Evolutionary conservation across 2,113 vertebrate genomes (phyloP).

Genomic region (Benitochromis conjunctus): DNA sequence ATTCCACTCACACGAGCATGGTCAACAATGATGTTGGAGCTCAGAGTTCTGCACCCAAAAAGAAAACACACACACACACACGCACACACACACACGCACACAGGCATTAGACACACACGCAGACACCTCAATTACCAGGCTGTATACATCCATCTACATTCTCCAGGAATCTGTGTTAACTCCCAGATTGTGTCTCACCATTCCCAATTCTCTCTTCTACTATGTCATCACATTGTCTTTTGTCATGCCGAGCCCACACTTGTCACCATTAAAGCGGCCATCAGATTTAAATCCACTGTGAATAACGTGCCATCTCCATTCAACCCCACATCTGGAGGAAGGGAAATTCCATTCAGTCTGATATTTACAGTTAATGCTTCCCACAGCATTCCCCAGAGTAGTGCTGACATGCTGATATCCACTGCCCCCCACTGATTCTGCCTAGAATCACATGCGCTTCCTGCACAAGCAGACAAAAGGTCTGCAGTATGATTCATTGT

Average conservation of each 20-base stretch:
- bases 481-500: background rate
- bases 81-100: background rate
- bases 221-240: background rate
- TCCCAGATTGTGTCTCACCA: background rate
- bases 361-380: constrained; percentile 13
- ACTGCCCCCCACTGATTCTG: constrained; percentile 41
- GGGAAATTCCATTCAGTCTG: background rate
- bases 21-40: constrained; percentile 20
- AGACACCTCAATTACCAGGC: background rate
- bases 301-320: constrained; percentile 25
- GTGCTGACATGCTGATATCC: constrained; percentile 18
- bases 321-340: constrained; percentile 11
- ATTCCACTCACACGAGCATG: constrained; percentile 12
- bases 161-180: background rate
- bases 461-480: background rate
- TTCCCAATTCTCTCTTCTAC: background rate
- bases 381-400: background rate
- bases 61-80: background rate
- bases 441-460: constrained; percentile 11
- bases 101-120: background rate
- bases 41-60: constrained; percentile 3
- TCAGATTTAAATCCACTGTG: constrained; percentile 45
- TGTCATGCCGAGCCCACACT: background rate
- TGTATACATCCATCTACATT: background rate
- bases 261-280: constrained; percentile 2